Base-by-base conservation (phyloP, 2,113 vertebrate genomes). In the Catharus fuscescens region DNA sequence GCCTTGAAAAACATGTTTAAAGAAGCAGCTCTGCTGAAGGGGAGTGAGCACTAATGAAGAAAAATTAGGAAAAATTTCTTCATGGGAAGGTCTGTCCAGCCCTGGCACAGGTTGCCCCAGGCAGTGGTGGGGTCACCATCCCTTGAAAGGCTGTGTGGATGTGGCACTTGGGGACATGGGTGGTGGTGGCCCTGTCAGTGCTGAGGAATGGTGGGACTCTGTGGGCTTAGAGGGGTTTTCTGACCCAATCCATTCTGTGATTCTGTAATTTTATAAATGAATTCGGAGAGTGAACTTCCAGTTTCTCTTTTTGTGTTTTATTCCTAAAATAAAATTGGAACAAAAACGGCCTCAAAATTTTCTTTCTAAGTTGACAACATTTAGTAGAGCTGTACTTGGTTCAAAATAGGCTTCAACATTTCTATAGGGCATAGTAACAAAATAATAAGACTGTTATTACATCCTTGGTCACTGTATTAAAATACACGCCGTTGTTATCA, bases 11-110 rank as follows among this genome's bases (percentile, higher is more conserved):
- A 67, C n/a, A 4, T 4, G 20, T 6, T 74, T 10, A 0, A 2
- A 32, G 79, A 32, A 45, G 48, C 52, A 31, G 36, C 78, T 67
- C 20, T 64, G 45, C 21, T 28, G 5, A 16, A 13, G 24, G 36
- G 26, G 18, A 66, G 12, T 0, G n/a, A 60, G n/a, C 0, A 0
- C 18, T 10, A 14, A 14, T 4, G 54, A 50, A 31, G 57, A 18
- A 67, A 61, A 70, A 17, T 29, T 3, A 17, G 28, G 47, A 29
- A 14, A 67, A 25, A 40, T 18, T 54, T 31, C 11, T 34, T 60
- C 24, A 10, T 38, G 10, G 32, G 11, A 54, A 60, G 9, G 14
- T 25, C 47, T 82, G 16, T 47, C 24, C 38, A 29, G 24, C 53
- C 47, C n/a, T 40, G 47, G 29, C 47, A 34, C n/a, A 61, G 14